Conservation (phyloP, 2,113 vertebrate species). For the Elephas maximus region DNA sequence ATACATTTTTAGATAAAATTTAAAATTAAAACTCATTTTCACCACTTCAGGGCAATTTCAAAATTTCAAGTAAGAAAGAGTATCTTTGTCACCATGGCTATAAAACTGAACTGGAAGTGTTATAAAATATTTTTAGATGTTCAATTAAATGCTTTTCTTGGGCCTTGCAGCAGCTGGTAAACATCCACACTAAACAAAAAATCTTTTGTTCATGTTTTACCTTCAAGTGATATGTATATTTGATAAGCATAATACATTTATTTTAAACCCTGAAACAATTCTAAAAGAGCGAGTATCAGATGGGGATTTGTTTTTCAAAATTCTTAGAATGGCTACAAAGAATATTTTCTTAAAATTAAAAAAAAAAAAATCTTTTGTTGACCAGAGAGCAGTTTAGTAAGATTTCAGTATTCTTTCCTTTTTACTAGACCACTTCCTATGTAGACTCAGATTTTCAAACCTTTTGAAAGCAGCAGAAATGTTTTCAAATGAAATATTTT, state of each 20-base stretch:
- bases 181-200: constrained; percentile 37
- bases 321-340: neutral
- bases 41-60: neutral
- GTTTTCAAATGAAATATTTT: constrained; percentile 46
- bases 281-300: constrained; percentile 19
- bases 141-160: constrained; percentile 56
- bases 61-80: constrained; percentile 34
- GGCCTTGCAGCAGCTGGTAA: neutral
- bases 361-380: neutral
- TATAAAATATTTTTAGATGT: constrained; percentile 21
- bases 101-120: constrained; percentile 22
- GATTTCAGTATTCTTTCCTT: neutral
- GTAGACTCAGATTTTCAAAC: neutral
- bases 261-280: constrained; percentile 39
- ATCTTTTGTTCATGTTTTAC: constrained; percentile 39
- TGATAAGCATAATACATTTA: neutral
- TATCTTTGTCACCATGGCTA: neutral
- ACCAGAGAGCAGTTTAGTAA: neutral
- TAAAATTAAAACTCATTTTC: constrained; percentile 65
- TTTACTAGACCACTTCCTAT: neutral
- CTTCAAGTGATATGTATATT: constrained; percentile 2
- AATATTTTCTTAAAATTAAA: neutral
- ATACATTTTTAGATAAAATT: constrained; percentile 41
- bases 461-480: neutral
- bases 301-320: constrained; percentile 46